phyloP scores from a whole-genome alignment of 92 coral and sea anemone genomes.

The Epizoanthus rinbou region DNA sequence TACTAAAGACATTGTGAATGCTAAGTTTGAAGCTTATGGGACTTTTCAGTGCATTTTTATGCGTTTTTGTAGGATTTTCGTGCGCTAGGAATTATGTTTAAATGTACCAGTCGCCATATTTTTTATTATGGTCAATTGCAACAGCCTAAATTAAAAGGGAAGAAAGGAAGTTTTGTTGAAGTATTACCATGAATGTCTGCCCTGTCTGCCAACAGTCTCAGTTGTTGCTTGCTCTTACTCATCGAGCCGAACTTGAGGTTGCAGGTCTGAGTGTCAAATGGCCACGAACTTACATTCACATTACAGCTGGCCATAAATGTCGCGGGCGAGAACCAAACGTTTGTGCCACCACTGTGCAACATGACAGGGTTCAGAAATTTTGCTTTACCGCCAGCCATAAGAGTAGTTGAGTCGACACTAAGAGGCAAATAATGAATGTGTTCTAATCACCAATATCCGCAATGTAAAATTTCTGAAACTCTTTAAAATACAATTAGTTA shows the following conservation, averaged over 20 bases:
- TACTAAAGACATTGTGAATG: no score
- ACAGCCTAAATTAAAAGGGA: no score
- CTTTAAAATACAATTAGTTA: no score
- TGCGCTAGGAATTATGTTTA: no score
- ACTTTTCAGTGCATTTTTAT: no score
- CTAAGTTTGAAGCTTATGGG: no score
- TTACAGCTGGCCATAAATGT: constrained; percentile 77
- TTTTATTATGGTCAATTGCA: no score
- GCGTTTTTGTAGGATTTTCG: no score
- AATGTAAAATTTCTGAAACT: not conserved
- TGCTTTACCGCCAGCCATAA: not conserved
- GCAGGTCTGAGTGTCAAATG: constrained; percentile 76
- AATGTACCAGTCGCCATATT: no score
- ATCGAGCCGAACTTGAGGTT: constrained; percentile 76
- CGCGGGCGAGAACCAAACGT: constrained; percentile 82
- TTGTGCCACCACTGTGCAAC: not conserved
- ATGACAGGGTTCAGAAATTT: constrained; percentile 3
- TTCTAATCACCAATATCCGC: not conserved
- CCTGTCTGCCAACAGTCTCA: constrained; percentile 28
- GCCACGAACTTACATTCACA: constrained; percentile 64
- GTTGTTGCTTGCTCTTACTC: constrained; percentile 59
- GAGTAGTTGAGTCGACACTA: not conserved
- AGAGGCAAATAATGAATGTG: not conserved
- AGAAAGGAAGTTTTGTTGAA: no score
- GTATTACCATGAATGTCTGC: not conserved